Percentiles rank a stretch among this genome's conserved stretches.
These are phyloP conservation scores for Escarpia spicata DNA, from an alignment of 2,888 invertebrate genomes.

Conservation along the genomic window DNA sequence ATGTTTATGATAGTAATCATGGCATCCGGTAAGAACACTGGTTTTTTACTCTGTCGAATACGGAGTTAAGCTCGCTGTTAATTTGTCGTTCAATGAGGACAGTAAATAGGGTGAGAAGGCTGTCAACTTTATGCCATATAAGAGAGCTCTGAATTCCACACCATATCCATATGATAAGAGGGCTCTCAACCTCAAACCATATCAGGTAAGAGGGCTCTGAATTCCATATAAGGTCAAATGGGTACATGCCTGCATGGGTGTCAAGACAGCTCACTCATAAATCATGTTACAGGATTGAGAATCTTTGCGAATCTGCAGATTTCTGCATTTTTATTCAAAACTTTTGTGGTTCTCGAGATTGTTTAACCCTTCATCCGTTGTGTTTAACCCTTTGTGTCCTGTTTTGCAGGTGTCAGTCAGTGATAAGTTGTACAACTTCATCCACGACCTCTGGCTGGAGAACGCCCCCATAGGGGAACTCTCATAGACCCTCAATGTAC, in stretches of 20 bases:
- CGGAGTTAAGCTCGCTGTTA: too few relatives aligned
- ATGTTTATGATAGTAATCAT: too few relatives aligned
- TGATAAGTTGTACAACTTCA: constrained; percentile 89
- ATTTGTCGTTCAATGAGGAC: too few relatives aligned
- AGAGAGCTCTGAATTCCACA: too few relatives aligned
- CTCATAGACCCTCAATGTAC: constrained; percentile 69
- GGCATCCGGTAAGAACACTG: too few relatives aligned
- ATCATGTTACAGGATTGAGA: not conserved
- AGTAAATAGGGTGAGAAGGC: too few relatives aligned
- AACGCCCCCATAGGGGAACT: constrained; percentile 97
- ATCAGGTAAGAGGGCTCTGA: constrained; percentile 96
- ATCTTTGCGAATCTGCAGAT: too few relatives aligned
- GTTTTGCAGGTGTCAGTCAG: constrained; percentile 79
- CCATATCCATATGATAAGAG: constrained; percentile 84
- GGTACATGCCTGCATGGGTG: not conserved
- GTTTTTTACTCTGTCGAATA: too few relatives aligned
- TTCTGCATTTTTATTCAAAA: too few relatives aligned
- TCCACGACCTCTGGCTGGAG: constrained; percentile 95
- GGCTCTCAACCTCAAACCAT: constrained; percentile 96
- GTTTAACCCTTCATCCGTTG: not conserved
- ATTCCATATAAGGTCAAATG: constrained; percentile 92
- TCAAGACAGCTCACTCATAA: not conserved
- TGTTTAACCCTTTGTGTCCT: constrained; percentile 20
- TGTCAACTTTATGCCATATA: too few relatives aligned
- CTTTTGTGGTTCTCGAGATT: not conserved